A percentile compares a stretch with the other conserved stretches of the same genome.
These are phyloP conservation scores for Drosophila funebris DNA, from an alignment of 1,140 invertebrate species.

Conservation along the genomic window DNA sequence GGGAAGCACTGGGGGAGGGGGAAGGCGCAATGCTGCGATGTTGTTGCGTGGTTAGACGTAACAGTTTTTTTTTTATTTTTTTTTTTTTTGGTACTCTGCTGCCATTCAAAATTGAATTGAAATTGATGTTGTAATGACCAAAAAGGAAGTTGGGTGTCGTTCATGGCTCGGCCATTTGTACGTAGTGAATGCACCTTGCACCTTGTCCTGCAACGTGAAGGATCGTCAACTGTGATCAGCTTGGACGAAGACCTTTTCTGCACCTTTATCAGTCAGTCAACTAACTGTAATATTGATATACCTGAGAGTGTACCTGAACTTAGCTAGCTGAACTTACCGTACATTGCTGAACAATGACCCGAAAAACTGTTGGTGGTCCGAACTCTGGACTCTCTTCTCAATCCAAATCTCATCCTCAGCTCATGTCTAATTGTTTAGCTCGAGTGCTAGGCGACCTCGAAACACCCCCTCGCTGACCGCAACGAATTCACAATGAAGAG, in stretches of 20 bases:
- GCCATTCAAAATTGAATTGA: not conserved
- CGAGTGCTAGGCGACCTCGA: slow-evolving; percentile 36
- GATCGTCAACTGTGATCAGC: not conserved
- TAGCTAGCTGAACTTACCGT: not conserved
- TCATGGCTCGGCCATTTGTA: not conserved
- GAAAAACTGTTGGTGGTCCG: slow-evolving; percentile 12
- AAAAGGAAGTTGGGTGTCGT: slow-evolving; percentile 57
- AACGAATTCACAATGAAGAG: slow-evolving; percentile 47
- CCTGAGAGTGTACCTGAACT: too few species aligned
- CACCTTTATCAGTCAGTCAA: not conserved
- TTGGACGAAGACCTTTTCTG: not conserved
- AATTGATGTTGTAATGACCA: slow-evolving; percentile 58
- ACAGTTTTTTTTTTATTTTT: slow-evolving; percentile 17
- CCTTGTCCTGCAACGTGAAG: not conserved
- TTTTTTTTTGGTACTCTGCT: not conserved
- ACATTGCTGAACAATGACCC: slow-evolving; percentile 7
- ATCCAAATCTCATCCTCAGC: too few species aligned
- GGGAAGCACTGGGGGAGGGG: not conserved
- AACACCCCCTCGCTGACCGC: slow-evolving; percentile 17
- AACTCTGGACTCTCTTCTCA: not conserved
- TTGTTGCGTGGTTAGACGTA: slow-evolving; percentile 8
- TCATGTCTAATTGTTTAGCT: slow-evolving; percentile 39
- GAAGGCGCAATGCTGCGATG: not conserved
- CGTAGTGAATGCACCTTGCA: not conserved
- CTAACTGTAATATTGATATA: slow-evolving; percentile 15